Evolutionary conservation across 2,797 vertebrate species (phyloP), one percentile per base, ranked within the genome.

Genomic region (Neostethus bicornis): DNA sequence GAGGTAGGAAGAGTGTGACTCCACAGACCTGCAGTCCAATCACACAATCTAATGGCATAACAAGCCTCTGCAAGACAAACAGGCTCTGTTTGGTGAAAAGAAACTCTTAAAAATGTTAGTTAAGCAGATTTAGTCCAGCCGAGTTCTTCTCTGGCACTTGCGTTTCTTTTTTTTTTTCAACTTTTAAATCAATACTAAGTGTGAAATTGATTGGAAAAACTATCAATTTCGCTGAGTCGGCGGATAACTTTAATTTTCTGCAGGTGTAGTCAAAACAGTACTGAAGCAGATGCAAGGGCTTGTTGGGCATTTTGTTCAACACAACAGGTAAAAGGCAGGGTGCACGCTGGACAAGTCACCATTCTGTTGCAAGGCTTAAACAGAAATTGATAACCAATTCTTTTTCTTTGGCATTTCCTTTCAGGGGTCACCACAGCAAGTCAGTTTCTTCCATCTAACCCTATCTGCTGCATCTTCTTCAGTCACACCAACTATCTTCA

Each of bases 41-140:
- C 81, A 81, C 63, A 53, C 78, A 46, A 70, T 70, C 73, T 86
- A 75, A 86, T 76, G 79, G 63, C 61, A 66, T 83, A 85, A 84
- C 79, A 41, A 68, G 85, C 80, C 83, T 85, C 52, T 73, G 39
- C 61, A 51, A 66, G 69, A 59, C 45, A 61, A 73, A 67, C 66
- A 7, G 26, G 29, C 2, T 3, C 49, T 46, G 53, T 75, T 54
- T 65, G 53, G 28, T 23, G 2, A 3, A 20, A 8, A 38, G 43
- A 16, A 7, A 0, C 21, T 17, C 53, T 38, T 52, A 52, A 16
- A 47, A 23, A 60, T 38, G 58, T 50, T 24, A 34, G 45, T 0
- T n/a, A 1, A 25, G n/a, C 35, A 39, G 44, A 41, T 4, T 51
- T 51, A 55, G 42, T n/a, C 54, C 11, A 19, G 20, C 7, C 3